A percentile compares a stretch with the other conserved stretches of the same genome.
Evolutionary conservation across 2,113 vertebrate genomes (phyloP).

Genomic region (Bambusicola thoracicus): DNA sequence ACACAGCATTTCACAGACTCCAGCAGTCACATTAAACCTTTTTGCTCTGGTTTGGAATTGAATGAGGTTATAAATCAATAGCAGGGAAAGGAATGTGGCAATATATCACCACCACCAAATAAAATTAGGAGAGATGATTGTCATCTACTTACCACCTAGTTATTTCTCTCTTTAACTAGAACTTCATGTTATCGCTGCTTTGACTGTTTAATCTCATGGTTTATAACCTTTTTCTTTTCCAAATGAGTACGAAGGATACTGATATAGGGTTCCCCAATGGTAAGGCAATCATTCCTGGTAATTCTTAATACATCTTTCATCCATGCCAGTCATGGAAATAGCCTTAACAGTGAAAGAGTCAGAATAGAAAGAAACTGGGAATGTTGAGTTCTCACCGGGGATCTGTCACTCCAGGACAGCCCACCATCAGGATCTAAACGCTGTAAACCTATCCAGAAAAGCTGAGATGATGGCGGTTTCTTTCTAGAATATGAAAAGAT

Average conservation of each 20-base stretch:
- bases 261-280: neutral
- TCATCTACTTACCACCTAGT: neutral
- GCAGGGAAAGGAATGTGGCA: neutral
- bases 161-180: neutral
- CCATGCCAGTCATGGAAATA: neutral
- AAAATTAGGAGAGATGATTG: neutral
- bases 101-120: neutral
- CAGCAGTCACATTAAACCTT: neutral
- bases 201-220: neutral
- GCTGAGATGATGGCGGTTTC: constrained; percentile 21
- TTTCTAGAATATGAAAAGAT: neutral
- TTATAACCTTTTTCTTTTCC: neutral
- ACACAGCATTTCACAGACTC: neutral
- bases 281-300: neutral
- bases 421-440: constrained; percentile 77
- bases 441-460: constrained; percentile 87
- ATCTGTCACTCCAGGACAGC: constrained; percentile 86
- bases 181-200: neutral
- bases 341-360: neutral
- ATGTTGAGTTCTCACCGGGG: constrained; percentile 78
- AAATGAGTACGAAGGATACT: neutral
- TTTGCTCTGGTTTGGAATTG: neutral
- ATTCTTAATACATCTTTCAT: neutral
- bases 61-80: neutral
- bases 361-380: neutral